A percentile compares a stretch with the other conserved stretches of the same genome.
Conservation (phyloP, 2,113 vertebrate species). For the Phylloscopus whistleri region DNA sequence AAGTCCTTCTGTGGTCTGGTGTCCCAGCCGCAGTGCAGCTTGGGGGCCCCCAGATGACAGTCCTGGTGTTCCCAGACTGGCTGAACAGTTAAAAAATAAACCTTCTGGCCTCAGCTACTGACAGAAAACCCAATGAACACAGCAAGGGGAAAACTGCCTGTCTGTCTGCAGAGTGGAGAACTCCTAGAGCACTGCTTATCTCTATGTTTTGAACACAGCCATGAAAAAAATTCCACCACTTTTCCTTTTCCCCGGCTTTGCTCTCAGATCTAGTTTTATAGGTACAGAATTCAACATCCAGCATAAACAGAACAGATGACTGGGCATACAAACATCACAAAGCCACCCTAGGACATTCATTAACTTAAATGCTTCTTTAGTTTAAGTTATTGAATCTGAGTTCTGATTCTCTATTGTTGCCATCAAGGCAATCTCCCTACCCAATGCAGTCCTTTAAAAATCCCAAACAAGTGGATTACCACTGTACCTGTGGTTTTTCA, state of each 20-base stretch:
- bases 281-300: not conserved
- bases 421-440: not conserved
- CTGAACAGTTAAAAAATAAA: not conserved
- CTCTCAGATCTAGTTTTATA: not conserved
- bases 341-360: too few relatives aligned
- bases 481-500: not conserved
- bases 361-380: not conserved
- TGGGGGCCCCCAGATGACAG: not conserved
- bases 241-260: rapidly evolving
- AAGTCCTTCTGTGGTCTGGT: not conserved
- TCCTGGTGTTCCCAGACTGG: not conserved
- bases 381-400: not conserved
- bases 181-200: not conserved
- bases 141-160: not conserved
- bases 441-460: not conserved
- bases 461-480: rapidly evolving
- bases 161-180: not conserved
- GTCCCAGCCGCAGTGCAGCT: rapidly evolving
- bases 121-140: rapidly evolving
- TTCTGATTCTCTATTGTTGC: not conserved
- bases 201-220: not conserved
- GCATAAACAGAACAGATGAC: not conserved
- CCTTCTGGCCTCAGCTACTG: not conserved
- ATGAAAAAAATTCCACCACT: rapidly evolving
- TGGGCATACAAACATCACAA: not conserved